phyloP scores from a whole-genome alignment of 37 sponge, comb jelly and placozoan genomes.

The Chondrosia reniformis region DNA sequence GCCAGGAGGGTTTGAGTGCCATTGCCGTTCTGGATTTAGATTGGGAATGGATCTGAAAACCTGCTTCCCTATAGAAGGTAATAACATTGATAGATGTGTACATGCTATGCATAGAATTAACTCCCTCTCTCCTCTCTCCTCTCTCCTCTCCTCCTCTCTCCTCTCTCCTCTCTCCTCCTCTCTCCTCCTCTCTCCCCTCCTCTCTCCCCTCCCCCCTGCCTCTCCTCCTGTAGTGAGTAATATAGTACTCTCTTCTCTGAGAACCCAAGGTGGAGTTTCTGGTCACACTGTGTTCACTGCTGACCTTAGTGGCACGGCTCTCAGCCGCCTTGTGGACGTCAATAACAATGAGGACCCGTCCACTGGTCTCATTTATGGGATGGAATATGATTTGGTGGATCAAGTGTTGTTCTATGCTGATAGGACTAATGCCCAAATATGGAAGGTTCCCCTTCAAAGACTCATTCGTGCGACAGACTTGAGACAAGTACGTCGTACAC shows the following conservation, averaged over 20 bases:
- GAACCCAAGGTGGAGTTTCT: not conserved
- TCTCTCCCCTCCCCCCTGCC: conserved; percentile 23
- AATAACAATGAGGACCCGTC: not conserved
- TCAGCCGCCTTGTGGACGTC: conserved; percentile 19
- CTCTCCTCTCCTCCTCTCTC: not conserved
- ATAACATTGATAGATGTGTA: not conserved
- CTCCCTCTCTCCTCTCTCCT: not conserved
- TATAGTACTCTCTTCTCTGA: conserved; percentile 7
- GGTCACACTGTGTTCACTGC: conserved; percentile 12
- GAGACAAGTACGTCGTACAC: conserved; percentile 3
- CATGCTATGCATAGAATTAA: not conserved
- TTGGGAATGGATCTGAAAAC: conserved; percentile 23
- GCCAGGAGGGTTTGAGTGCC: conserved; percentile 7
- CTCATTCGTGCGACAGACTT: conserved; percentile 4
- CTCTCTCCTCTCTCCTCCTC: conserved; percentile 9
- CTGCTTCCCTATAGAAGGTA: conserved; percentile 38
- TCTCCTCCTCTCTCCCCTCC: conserved; percentile 8
- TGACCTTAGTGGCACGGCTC: not conserved
- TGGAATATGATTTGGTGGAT: conserved; percentile 42
- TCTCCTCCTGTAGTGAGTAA: conserved; percentile 22
- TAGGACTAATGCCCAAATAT: conserved; percentile 21
- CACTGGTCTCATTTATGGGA: conserved; percentile 50
- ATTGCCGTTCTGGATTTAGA: conserved; percentile 29
- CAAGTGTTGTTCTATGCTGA: conserved; percentile 45
- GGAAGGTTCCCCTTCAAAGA: conserved; percentile 27